Evolutionary conservation across 2,888 invertebrate genomes (phyloP).

Genomic region (Rapana venosa): DNA sequence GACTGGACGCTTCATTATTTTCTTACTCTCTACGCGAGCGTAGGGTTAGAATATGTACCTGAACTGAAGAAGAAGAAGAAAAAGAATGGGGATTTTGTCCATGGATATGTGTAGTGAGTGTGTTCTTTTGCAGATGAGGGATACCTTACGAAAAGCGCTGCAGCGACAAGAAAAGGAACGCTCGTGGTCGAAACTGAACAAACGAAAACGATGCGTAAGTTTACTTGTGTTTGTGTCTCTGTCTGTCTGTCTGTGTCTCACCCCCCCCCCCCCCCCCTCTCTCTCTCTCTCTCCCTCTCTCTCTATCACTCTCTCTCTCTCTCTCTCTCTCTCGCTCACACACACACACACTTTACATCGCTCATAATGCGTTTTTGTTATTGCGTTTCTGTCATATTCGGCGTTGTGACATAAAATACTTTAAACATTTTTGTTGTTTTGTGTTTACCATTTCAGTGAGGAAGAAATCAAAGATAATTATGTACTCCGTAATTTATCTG

Average conservation of each 20-base stretch:
- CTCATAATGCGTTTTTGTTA: background rate
- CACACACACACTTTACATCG: background rate
- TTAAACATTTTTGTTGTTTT: too few species aligned
- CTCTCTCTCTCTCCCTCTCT: conserved; percentile 41
- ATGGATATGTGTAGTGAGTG: background rate
- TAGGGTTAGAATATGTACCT: too few species aligned
- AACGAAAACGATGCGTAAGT: conserved; percentile 11
- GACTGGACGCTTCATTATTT: too few species aligned
- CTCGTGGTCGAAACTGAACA: background rate
- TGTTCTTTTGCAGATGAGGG: background rate
- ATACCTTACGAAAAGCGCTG: background rate
- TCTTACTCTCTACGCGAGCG: too few species aligned
- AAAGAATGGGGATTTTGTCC: too few species aligned
- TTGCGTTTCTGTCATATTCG: too few species aligned
- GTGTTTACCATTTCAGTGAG: too few species aligned
- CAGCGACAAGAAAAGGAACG: background rate
- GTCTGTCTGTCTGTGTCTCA: background rate
- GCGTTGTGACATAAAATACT: too few species aligned
- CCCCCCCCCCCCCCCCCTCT: conserved; percentile 3
- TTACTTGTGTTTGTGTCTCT: background rate
- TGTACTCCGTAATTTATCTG: too few species aligned
- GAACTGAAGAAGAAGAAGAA: too few species aligned
- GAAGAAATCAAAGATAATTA: too few species aligned
- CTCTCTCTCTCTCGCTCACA: background rate
- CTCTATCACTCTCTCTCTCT: conserved; percentile 13